These are phyloP conservation scores for Tenthredo amoena DNA, from an alignment of 2,888 invertebrate species.

Conservation along the genomic window DNA sequence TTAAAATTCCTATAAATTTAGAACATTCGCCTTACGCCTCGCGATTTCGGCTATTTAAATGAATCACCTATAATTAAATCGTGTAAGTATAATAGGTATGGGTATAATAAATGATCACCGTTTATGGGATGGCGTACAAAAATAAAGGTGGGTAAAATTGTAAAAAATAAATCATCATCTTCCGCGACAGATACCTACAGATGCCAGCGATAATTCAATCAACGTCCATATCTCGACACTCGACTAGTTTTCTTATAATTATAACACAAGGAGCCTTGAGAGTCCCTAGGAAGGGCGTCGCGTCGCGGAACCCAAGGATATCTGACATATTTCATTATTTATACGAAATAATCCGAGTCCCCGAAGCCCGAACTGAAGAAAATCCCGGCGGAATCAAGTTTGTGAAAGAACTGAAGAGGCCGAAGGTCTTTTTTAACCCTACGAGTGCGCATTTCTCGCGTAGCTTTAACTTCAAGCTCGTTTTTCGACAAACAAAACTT, in stretches of 20 bases:
- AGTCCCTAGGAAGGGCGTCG: not conserved
- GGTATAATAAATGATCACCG: not conserved
- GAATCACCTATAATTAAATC: not conserved
- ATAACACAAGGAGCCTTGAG: not conserved
- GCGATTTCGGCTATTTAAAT: not conserved
- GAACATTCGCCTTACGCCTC: constrained; percentile 10
- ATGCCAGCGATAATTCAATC: constrained; percentile 23
- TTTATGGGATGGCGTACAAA: not conserved
- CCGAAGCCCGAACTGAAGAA: not conserved
- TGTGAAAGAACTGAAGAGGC: not conserved
- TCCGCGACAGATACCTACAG: not conserved
- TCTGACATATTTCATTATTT: not conserved
- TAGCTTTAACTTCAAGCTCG: too few relatives aligned
- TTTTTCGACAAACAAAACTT: too few relatives aligned
- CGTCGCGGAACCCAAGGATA: not conserved
- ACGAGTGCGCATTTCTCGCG: too few relatives aligned
- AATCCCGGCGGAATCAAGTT: not conserved
- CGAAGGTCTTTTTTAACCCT: not conserved
- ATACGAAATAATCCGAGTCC: not conserved
- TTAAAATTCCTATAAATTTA: constrained; percentile 52
- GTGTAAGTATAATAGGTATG: not conserved
- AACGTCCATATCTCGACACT: too few relatives aligned
- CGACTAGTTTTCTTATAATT: constrained; percentile 7
- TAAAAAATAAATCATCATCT: constrained; percentile 13
- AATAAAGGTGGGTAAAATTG: constrained; percentile 8